Evolutionary conservation across 2,888 invertebrate species (phyloP).

Genomic region (Troides oblongomaculatus): DNA sequence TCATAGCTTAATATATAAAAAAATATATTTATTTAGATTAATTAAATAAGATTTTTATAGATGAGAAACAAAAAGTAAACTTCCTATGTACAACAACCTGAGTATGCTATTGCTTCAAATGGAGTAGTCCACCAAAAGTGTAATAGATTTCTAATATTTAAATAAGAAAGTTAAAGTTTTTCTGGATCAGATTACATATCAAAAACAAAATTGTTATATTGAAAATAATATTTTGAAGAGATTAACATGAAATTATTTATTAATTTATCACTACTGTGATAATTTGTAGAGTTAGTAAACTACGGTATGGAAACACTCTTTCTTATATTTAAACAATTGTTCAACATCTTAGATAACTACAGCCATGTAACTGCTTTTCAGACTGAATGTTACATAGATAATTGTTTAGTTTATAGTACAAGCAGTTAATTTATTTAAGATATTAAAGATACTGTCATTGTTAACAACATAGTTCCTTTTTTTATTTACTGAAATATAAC

Average conservation of each 20-base stretch:
- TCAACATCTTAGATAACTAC: background rate
- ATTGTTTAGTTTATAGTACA: conserved; percentile 5
- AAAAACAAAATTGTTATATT: too few relatives aligned
- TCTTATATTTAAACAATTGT: background rate
- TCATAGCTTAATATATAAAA: conserved; percentile 35
- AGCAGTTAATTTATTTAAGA: background rate
- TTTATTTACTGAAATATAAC: background rate
- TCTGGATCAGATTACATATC: too few relatives aligned
- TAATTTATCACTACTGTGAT: background rate
- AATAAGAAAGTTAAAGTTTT: too few relatives aligned
- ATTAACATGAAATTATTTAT: background rate
- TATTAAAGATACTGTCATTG: background rate
- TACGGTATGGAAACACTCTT: background rate
- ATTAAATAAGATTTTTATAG: background rate
- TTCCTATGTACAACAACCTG: too few relatives aligned
- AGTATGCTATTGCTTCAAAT: too few relatives aligned
- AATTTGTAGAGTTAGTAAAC: too few relatives aligned
- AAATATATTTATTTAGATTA: background rate
- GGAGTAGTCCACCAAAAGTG: too few relatives aligned
- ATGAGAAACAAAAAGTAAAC: background rate
- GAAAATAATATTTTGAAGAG: too few relatives aligned
- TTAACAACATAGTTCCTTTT: too few relatives aligned
- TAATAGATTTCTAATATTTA: too few relatives aligned
- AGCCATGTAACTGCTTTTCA: background rate
- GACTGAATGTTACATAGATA: background rate